Evolutionary conservation across 2,888 invertebrate genomes (phyloP).

Genomic region (Mythimna loreyi): DNA sequence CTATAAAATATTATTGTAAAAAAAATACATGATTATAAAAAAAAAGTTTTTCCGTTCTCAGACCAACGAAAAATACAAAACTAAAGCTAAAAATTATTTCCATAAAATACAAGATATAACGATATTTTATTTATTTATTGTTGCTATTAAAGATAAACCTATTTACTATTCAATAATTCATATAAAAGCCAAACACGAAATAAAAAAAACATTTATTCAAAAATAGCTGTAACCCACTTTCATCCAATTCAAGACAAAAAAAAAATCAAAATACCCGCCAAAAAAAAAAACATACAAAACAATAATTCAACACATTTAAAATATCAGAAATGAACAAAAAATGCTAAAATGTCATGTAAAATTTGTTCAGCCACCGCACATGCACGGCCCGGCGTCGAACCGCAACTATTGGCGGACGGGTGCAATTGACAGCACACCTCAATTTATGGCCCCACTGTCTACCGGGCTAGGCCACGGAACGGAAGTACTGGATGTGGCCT

Average conservation of each 20-base stretch:
- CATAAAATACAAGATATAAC: no score
- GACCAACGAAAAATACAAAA: no score
- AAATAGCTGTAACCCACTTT: neutral
- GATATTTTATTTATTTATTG: no score
- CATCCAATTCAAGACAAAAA: neutral
- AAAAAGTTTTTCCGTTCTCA: no score
- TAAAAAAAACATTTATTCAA: neutral
- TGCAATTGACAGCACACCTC: conserved; percentile 90
- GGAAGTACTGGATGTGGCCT: conserved; percentile 62
- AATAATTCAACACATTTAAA: conserved; percentile 36
- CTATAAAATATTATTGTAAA: no score
- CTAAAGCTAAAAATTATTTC: no score
- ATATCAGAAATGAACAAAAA: conserved; percentile 46
- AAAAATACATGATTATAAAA: no score
- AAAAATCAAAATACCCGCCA: neutral
- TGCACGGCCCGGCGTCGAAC: conserved; percentile 73
- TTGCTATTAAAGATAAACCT: no score
- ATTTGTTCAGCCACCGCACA: conserved; percentile 61
- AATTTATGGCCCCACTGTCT: conserved; percentile 90
- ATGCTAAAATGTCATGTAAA: conserved; percentile 52
- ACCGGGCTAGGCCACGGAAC: conserved; percentile 68
- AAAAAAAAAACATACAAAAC: conserved; percentile 1
- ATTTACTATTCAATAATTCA: neutral
- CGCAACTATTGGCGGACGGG: conserved; percentile 89
- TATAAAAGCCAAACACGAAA: no score